Base-by-base conservation (phyloP, 2,113 vertebrate species). In the Brachyistius frenatus region DNA sequence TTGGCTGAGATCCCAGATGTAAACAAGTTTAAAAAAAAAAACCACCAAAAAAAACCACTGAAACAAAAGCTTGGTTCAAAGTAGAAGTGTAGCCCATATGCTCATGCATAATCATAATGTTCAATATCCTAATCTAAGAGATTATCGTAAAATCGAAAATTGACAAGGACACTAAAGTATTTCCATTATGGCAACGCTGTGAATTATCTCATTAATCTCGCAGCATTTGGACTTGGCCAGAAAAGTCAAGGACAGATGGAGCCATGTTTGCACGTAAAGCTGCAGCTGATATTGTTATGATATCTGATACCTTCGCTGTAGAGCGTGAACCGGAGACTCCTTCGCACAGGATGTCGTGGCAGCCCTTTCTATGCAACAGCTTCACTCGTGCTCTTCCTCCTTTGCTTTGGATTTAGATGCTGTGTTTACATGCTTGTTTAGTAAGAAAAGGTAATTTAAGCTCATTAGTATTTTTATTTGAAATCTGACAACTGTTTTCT, bases 101-200 rank as follows among this genome's bases (percentile, higher is more conserved):
- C 89, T 93, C 88, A 91, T 92, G 87, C 87, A 92, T 93, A 92
- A 90, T 88, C 87, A 93, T 84, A 88, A 89, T 75, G 73, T 80
- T 89, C 87, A 92, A 88, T 89, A 89, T 89, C 80, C 76, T 92
- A 93, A 91, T 93, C 89, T 93, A 89, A 83, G 85, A 93, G 86
- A 92, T 93, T 92, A 93, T 92, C 80, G 69, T 88, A 85, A 91
- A 91, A 90, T 89, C 71, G 66, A 88, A 90, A 80, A 56, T 62
- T 90, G 87, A 88, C 86, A 92, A 92, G 87, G 92, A 91, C 86
- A 86, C 76, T 63, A 83, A 87, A 81, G 79, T 84, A 85, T 90
- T 88, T 81, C 83, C 83, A 88, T 93, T 90, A 89, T 79, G 83
- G 85, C 52, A 39, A 73, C 61, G 16, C 68, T 78, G 76, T 83